A percentile compares a stretch with the other conserved stretches of the same genome.
Evolutionary conservation across 2,888 invertebrate species (phyloP).

Genomic region (Scelioninae gen. 1): DNA sequence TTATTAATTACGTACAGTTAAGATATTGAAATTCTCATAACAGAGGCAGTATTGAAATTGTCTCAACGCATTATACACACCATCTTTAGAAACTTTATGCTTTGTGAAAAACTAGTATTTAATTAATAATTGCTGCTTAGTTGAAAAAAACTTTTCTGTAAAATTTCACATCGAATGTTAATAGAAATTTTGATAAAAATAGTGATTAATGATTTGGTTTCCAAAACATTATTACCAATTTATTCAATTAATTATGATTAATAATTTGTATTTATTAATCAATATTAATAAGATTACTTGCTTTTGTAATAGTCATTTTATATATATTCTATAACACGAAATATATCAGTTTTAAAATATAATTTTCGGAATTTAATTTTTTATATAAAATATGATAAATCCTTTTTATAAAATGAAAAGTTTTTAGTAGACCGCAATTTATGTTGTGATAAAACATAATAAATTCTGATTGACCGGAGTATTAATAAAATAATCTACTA

Average conservation of each 20-base stretch:
- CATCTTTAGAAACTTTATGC: slow-evolving; percentile 1
- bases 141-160: neutral
- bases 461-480: slow-evolving; percentile 27
- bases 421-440: neutral
- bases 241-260: slow-evolving; percentile 29
- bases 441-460: slow-evolving; percentile 5
- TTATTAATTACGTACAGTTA: slow-evolving; percentile 54
- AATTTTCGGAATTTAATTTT: no score
- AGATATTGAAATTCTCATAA: slow-evolving; percentile 53
- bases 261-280: slow-evolving; percentile 27
- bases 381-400: no score
- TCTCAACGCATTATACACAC: slow-evolving; percentile 2
- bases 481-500: slow-evolving; percentile 30
- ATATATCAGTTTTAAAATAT: no score
- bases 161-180: no score
- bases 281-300: slow-evolving; percentile 14
- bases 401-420: no score
- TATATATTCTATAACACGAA: no score
- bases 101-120: neutral
- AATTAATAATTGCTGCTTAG: neutral
- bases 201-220: neutral
- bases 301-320: no score
- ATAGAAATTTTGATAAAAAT: neutral
- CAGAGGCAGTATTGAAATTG: slow-evolving; percentile 31
- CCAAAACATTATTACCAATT: slow-evolving; percentile 22